Conservation (phyloP, 2,797 vertebrate species). For the Sparus aurata region DNA sequence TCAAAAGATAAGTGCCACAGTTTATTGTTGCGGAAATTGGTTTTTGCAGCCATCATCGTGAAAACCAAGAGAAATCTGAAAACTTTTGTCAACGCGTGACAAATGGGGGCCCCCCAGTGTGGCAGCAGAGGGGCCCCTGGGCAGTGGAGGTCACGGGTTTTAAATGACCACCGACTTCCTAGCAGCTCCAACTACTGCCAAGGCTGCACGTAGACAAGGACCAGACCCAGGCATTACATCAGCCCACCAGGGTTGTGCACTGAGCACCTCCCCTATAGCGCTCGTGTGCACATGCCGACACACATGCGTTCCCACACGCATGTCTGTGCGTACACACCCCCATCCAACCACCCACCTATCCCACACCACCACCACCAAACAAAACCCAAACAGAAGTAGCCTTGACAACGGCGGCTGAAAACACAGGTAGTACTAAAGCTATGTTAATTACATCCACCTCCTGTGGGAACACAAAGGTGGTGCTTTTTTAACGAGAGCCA, state of each 20-base stretch:
- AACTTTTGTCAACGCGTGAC: background rate
- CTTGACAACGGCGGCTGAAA: conserved; percentile 79
- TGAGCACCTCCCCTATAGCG: conserved; percentile 44
- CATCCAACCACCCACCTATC: conserved; percentile 49
- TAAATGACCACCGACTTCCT: conserved; percentile 56
- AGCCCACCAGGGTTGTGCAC: conserved; percentile 63
- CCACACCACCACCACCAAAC: conserved; percentile 55
- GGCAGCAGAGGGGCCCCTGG: conserved; percentile 26
- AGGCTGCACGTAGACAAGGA: conserved; percentile 44
- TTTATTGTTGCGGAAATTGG: background rate
- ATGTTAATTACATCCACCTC: conserved; percentile 87
- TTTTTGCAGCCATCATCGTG: background rate
- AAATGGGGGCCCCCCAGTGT: conserved; percentile 17
- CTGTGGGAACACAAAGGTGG: conserved; percentile 84
- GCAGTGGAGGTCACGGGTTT: conserved; percentile 30
- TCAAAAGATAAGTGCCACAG: background rate
- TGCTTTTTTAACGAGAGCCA: conserved; percentile 85
- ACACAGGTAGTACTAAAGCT: conserved; percentile 83
- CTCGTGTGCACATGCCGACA: conserved; percentile 32
- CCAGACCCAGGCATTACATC: conserved; percentile 72
- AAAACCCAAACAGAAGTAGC: conserved; percentile 77
- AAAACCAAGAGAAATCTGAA: conserved; percentile 22
- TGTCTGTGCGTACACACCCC: conserved; percentile 19
- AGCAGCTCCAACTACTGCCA: conserved; percentile 43
- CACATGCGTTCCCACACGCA: conserved; percentile 26